Evolutionary conservation across 2,888 invertebrate genomes (phyloP).

Genomic region (Lottia scabra): DNA sequence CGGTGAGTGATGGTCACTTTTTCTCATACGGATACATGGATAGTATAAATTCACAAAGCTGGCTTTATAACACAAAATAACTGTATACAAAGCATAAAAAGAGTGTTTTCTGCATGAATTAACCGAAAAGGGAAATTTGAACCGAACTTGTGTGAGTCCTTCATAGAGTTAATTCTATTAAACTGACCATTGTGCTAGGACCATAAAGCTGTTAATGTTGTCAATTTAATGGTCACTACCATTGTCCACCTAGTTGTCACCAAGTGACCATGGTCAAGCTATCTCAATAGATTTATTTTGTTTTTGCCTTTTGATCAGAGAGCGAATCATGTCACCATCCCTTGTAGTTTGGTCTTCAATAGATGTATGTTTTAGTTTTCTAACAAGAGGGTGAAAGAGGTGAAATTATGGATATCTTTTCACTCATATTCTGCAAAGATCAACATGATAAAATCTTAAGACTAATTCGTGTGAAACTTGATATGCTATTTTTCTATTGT

Average conservation of each 20-base stretch:
- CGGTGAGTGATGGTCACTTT: no score
- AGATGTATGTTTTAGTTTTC: no score
- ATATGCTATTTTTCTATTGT: no score
- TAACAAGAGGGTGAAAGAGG: no score
- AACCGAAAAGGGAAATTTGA: neutral
- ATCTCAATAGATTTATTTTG: neutral
- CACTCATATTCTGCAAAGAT: no score
- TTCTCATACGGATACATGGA: no score
- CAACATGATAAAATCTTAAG: no score
- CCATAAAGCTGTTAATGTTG: slow-evolving; percentile 4
- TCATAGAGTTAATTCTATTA: slow-evolving; percentile 3
- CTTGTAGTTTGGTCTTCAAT: no score
- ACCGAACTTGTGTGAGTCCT: neutral
- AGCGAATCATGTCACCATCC: neutral
- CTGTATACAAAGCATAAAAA: neutral
- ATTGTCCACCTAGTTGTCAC: neutral
- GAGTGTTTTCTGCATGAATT: neutral
- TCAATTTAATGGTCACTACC: neutral
- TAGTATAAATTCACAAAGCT: no score
- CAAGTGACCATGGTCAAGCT: neutral
- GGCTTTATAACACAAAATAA: no score
- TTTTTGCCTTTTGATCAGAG: neutral
- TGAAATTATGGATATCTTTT: no score
- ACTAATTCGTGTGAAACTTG: no score
- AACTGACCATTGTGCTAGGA: neutral